phyloP scores from a whole-genome alignment of 2,797 vertebrate species.

The Ficedula albicollis region DNA sequence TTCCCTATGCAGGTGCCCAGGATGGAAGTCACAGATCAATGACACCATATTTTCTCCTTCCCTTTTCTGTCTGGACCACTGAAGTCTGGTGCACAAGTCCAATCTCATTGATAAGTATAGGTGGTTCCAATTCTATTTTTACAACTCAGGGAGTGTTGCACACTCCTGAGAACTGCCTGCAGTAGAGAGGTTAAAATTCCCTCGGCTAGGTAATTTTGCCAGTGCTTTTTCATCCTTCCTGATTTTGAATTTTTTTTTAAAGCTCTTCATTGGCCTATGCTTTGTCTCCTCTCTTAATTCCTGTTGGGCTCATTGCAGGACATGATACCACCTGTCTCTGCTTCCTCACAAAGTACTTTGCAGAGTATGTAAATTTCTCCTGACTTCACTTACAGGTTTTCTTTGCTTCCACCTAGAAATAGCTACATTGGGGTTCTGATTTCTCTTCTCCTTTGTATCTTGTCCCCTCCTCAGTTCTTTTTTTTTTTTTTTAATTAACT shows the following conservation, averaged over 20 bases:
- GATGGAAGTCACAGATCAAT: background rate
- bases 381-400: background rate
- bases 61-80: background rate
- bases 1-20: background rate
- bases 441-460: background rate
- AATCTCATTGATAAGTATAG: background rate
- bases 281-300: background rate
- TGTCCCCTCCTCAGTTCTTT: background rate
- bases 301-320: background rate
- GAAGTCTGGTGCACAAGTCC: background rate
- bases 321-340: background rate
- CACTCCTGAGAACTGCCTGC: background rate
- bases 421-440: background rate
- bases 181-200: background rate
- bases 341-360: background rate
- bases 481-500: background rate
- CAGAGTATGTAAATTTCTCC: background rate
- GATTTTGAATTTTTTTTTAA: background rate
- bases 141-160: background rate
- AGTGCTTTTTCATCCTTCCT: background rate
- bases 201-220: background rate
- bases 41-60: background rate
- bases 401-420: background rate
- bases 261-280: fast-evolving
- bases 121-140: background rate